Evolutionary conservation across 2,888 invertebrate genomes (phyloP).

Genomic region (Serripes groenlandicus): DNA sequence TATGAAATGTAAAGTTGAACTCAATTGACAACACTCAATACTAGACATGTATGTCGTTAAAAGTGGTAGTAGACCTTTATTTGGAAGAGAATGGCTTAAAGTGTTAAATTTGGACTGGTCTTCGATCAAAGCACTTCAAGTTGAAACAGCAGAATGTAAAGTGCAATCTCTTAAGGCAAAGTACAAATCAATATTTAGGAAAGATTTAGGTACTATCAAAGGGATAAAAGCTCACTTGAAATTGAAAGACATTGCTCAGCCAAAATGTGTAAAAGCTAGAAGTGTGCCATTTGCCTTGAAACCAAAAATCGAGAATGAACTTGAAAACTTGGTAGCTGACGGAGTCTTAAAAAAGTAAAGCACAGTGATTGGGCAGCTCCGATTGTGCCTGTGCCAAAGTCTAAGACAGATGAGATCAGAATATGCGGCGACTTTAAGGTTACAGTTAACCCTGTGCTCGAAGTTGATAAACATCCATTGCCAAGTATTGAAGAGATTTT

Average conservation of each 20-base stretch:
- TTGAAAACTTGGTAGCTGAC: constrained; percentile 36
- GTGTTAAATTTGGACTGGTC: constrained; percentile 40
- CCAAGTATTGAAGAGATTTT: constrained; percentile 75
- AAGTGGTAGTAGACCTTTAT: constrained; percentile 47
- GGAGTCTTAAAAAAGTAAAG: constrained; percentile 55
- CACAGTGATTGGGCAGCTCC: constrained; percentile 72
- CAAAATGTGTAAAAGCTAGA: constrained; percentile 58
- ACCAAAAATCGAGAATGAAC: constrained; percentile 60
- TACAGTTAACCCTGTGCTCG: constrained; percentile 72
- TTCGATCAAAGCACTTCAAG: constrained; percentile 35
- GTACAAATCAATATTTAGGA: constrained; percentile 28
- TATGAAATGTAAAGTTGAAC: constrained; percentile 33
- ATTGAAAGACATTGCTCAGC: constrained; percentile 36
- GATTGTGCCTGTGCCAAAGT: constrained; percentile 64
- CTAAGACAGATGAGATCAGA: constrained; percentile 57
- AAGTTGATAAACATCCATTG: constrained; percentile 76
- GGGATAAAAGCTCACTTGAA: constrained; percentile 43
- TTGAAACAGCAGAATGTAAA: background rate
- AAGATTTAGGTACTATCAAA: constrained; percentile 37
- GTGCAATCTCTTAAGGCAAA: constrained; percentile 22
- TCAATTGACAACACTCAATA: constrained; percentile 10
- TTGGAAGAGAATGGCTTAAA: constrained; percentile 58
- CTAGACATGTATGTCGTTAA: constrained; percentile 53
- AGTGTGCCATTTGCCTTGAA: constrained; percentile 60
- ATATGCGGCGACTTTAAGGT: constrained; percentile 76